These are phyloP conservation scores for Carcharodon carcharias DNA, from an alignment of 2,797 vertebrate genomes.

Conservation along the genomic window DNA sequence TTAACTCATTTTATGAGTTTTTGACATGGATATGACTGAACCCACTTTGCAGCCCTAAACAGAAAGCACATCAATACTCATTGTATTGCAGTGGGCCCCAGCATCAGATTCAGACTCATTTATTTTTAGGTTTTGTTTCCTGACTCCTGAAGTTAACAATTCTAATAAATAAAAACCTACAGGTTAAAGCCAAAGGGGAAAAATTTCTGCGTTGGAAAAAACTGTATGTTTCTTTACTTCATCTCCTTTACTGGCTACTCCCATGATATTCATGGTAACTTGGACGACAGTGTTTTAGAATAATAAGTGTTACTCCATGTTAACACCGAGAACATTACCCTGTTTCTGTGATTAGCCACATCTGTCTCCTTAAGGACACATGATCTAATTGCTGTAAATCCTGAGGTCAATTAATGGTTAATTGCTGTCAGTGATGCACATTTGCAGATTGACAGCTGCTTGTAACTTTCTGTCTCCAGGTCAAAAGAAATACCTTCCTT, in stretches of 20 bases:
- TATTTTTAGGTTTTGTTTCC: neutral
- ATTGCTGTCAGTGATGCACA: neutral
- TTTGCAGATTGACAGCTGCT: constrained; percentile 23
- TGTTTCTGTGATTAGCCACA: neutral
- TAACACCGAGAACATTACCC: neutral
- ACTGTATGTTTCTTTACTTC: neutral
- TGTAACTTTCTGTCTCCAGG: constrained; percentile 17
- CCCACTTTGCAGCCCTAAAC: neutral
- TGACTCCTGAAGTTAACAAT: neutral
- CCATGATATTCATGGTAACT: neutral
- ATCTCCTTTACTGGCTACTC: neutral
- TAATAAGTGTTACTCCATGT: neutral
- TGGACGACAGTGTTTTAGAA: neutral
- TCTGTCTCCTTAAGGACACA: neutral
- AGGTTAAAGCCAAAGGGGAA: neutral
- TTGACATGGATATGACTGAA: neutral
- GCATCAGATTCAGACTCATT: neutral
- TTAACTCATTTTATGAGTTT: neutral
- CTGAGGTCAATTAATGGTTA: constrained; percentile 31
- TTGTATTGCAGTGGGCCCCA: neutral
- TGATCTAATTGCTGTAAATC: constrained; percentile 29
- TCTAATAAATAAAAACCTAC: neutral
- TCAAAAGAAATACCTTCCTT: neutral
- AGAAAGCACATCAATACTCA: neutral
- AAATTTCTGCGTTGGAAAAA: neutral